phyloP scores from a whole-genome alignment of 2,888 invertebrate species.

The Chymomyza caudatula region DNA sequence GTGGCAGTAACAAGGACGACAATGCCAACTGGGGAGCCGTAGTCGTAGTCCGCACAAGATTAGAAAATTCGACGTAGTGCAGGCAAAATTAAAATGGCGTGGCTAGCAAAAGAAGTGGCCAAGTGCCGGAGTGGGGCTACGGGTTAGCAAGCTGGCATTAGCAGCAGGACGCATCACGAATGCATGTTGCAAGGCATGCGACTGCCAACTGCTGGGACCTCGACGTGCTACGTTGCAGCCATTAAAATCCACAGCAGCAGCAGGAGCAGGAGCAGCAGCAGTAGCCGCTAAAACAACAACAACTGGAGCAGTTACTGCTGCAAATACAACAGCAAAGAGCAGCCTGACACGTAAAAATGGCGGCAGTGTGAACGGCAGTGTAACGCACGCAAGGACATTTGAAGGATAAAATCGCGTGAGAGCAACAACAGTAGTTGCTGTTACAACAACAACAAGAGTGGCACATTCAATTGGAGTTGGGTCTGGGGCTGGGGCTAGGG shows the following conservation, averaged over 20 bases:
- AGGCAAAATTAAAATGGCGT: constrained; percentile 70
- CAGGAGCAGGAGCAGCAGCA: constrained; percentile 5
- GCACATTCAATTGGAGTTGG: neutral
- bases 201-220: constrained; percentile 46
- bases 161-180: constrained; percentile 55
- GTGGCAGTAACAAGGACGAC: constrained; percentile 3
- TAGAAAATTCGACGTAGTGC: constrained; percentile 73
- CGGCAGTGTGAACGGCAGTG: constrained; percentile 49
- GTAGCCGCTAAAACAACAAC: neutral
- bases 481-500: neutral
- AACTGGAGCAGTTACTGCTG: neutral
- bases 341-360: constrained; percentile 47
- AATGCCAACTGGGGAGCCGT: constrained; percentile 66
- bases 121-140: constrained; percentile 12
- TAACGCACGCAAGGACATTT: constrained; percentile 75
- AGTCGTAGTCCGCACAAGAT: constrained; percentile 73
- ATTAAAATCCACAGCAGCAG: constrained; percentile 60
- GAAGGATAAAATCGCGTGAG: constrained; percentile 74
- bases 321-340: neutral
- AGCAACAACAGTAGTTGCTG: constrained; percentile 30
- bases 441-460: constrained; percentile 23
- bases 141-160: constrained; percentile 4
- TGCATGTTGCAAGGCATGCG: constrained; percentile 53
- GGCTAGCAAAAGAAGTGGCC: constrained; percentile 27
- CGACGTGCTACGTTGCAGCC: constrained; percentile 68